Base-by-base conservation (phyloP, 2,888 invertebrate genomes). In the Achlya flavicornis region DNA sequence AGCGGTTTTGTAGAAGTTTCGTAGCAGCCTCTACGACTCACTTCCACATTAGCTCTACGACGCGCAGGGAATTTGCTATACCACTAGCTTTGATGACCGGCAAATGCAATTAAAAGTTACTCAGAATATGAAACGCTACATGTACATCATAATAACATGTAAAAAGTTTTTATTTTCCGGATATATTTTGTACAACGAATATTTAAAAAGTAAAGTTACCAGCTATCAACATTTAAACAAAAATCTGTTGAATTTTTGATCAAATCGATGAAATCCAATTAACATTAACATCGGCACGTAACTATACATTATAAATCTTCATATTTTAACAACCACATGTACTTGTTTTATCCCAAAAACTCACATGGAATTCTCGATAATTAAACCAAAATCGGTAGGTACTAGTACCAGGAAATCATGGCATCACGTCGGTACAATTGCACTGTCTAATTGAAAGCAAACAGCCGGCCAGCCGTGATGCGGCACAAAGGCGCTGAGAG, bases 401-500 rank as follows among this genome's bases (percentile, higher is more conserved):
- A 32, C 43, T 46, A 61, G 61, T 64, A 67, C 61, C 58, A 67
- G 64, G 66, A 62, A 65, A 64, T 63, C 73, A 66, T 69, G 66
- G 62, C 53, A 66, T 58, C 67, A 58, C 59, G 61, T 61, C 53
- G 65, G 61, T 33, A 68, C 74, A 74, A 70, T 66, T 68, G 69
- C 71, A 48, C 61, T 67, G 77, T 73, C 76, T 80, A 80, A 81
- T 81, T 79, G 80, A 80, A 81, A 75, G 74, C 79, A 78, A 81
- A 80, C 81, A 80, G 66, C 68, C 43, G 62, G 63, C 64, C 63
- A 68, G 65, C 71, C 66, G 65, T 66, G 73, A 74, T 69, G 43
- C 63, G 53, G 66, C 70, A 79, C 75, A 78, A 74, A 77, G 60
- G 60, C 19, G 53, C n/a, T 10, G 66, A 73, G 66, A 65, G 66